Evolutionary conservation across 2,113 vertebrate genomes (phyloP), one percentile per base, ranked within the genome.

Genomic region (Eubucco bourcierii): DNA sequence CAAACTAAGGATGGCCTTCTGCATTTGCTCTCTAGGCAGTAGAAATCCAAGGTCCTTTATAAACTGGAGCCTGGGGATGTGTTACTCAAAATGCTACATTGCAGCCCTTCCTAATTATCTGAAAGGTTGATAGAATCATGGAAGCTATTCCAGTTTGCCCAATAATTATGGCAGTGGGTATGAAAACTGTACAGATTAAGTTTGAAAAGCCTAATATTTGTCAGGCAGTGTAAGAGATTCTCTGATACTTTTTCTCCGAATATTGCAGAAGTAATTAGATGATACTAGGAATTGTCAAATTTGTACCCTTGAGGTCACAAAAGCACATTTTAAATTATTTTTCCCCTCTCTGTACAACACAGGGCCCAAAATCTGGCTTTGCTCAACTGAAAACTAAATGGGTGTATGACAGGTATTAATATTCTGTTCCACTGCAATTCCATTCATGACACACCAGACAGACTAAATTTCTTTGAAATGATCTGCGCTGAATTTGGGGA

Each of bases 181-280:
- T 79, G 58, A 87, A 94, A 89, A 78, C 44, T 31, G 7, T 50
- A 80, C 34, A 90, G 44, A 75, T 25, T 10, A 41, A 80, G 29
- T 83, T 39, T 80, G 39, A 87, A 88, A 92, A 84, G 31, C 46
- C n/a, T 72, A 11, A 82, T 66, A 64, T 65, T 93, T 93, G 21
- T 61, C 77, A 93, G 41, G 23, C 31, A 50, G 14, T 44, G 23
- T 58, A 86, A 80, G 53, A 84, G 44, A 75, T 83, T 31, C 68
- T 39, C 18, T 61, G 68, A 75, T 77, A 92, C 46, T 72, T 78
- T 65, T 46, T 81, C 20, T 88, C 29, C 31, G 14, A 44, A n/a
- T 53, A 77, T 14, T 87, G 64, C 56, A 93, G 68, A 93, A 82
- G 33, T 39, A 92, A 90, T 90, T 90, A 77, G 28, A 52, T n/a